Base-by-base conservation (phyloP, 2,797 vertebrate genomes). In the Scleropages formosus region DNA sequence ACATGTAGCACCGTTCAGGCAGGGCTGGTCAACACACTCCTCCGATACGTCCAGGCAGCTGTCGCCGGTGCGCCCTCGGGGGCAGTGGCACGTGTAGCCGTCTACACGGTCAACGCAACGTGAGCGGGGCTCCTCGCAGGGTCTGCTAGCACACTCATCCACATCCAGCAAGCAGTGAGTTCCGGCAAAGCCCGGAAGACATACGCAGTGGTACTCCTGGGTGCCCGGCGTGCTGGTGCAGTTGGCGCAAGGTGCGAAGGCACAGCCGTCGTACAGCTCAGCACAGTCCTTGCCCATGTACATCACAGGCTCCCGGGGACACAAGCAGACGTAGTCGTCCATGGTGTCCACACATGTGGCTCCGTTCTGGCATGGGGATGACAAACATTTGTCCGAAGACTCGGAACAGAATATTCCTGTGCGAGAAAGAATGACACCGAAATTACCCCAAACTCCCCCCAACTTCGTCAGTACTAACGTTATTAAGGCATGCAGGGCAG, bases 261-360 rank as follows among this genome's bases (percentile, higher is more conserved):
- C 4, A 51, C 95, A 96, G 0, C 91, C 91, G 0, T 96, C 87
- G 0, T 93, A 94, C 1, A 93, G 89, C 4, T 85, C 65, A 1
- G 93, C 90, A 24, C 95, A 96, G 81, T 93, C 79, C 13, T 79
- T 86, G 4, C 95, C 95, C 80, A n/a, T 83, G 81, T 92, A 94
- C 24, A 87, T 85, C 20, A 93, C 49, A 0, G 89, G 89, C 0
- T 89, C 88, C 9, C 11, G n/a, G 4, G 89, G 85, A 76, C 92
- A 96, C 44, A 80, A 76, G 59, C 97, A 98, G 70, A 84, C 89
- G 22, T 95, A 96, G 77, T 95, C 90, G 0, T 82, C 87, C 76
- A 85, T 87, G n/a, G 83, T 84, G 78, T 93, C 91, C 78, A 87
- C 80, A 75, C 97, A 98, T 65, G 86, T 88, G 0, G 92, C 95